Percentiles rank a stretch among this genome's conserved stretches.
These are phyloP conservation scores for Graphium colonna DNA, from an alignment of 2,888 invertebrate genomes.

Conservation along the genomic window DNA sequence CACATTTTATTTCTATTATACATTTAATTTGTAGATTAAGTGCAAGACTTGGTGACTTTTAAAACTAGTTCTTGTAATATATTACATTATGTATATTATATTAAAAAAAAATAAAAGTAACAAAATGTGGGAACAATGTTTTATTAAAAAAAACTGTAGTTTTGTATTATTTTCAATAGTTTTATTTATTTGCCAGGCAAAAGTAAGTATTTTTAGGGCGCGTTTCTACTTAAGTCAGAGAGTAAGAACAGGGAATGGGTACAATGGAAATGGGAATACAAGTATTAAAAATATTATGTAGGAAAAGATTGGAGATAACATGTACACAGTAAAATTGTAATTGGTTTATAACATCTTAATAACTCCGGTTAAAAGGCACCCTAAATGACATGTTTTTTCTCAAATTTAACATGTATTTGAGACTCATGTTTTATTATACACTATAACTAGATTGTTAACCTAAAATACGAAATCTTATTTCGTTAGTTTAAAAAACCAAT, in stretches of 20 bases:
- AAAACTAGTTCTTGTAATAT: slow-evolving; percentile 16
- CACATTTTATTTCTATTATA: slow-evolving; percentile 1
- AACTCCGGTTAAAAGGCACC: no score
- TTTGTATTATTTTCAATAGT: background rate
- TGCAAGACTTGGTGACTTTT: slow-evolving; percentile 7
- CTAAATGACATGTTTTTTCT: no score
- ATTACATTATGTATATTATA: slow-evolving; percentile 18
- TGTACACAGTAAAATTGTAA: no score
- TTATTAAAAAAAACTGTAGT: slow-evolving; percentile 7
- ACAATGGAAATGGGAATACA: no score
- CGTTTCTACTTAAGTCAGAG: no score
- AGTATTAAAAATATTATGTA: no score
- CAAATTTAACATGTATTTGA: background rate
- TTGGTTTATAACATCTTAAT: no score
- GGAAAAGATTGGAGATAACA: no score
- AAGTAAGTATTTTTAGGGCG: no score
- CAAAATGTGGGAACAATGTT: background rate
- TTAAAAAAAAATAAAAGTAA: slow-evolving; percentile 14
- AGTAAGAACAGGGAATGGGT: no score
- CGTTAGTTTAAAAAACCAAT: background rate
- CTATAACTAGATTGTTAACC: background rate
- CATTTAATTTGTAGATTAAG: slow-evolving; percentile 8
- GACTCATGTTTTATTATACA: background rate
- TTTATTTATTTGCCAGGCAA: background rate
- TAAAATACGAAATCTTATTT: background rate